Evolutionary conservation across 2,797 vertebrate genomes (phyloP), one percentile per base, ranked within the genome.

Genomic region (Mycteria americana): DNA sequence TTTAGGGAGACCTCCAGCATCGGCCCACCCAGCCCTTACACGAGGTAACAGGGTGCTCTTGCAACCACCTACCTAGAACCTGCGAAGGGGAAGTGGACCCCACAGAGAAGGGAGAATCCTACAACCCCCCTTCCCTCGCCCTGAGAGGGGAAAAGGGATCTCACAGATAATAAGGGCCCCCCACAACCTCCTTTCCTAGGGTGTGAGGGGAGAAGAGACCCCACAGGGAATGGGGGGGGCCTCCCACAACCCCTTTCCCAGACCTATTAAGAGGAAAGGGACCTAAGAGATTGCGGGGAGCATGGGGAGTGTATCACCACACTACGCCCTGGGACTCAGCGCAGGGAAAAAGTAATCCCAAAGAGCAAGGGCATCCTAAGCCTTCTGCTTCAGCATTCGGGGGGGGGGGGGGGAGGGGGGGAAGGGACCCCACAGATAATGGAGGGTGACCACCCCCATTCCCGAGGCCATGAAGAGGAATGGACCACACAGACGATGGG

Each of bases 231-330:
- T 6, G 0, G 4, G 12, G 10, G 7, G 11, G 28, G 10, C 3
- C 2, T 45, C 9, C 23, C 27, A 39, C 1, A 39, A 24, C 4
- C 11, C 18, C 10, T 1, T 56, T 33, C 51, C 3, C n/a, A 41
- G 4, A 25, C 3, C 2, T 35, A 11, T 1, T 12, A 35, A 74
- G 1, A 4, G 2, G 8, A 85, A 83, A 90, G 0, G 1, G 3
- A 59, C 0, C 0, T 0, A 46, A 39, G 9, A 33, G 2, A 13
- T 5, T 2, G 5, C 2, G 9, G 4, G 25, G 22, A 8, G 10
- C 5, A 17, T 3, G 4, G 7, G 33, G 28, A 13, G 10, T 1
- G 1, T 1, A 2, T 10, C 23, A 45, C 8, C 7, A 10, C 8
- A 5, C 0, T 37, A 18, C 4, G 65, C 18, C 11, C 6, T 5